phyloP scores from a whole-genome alignment of 2,113 vertebrate species.

The Nipponia nippon region DNA sequence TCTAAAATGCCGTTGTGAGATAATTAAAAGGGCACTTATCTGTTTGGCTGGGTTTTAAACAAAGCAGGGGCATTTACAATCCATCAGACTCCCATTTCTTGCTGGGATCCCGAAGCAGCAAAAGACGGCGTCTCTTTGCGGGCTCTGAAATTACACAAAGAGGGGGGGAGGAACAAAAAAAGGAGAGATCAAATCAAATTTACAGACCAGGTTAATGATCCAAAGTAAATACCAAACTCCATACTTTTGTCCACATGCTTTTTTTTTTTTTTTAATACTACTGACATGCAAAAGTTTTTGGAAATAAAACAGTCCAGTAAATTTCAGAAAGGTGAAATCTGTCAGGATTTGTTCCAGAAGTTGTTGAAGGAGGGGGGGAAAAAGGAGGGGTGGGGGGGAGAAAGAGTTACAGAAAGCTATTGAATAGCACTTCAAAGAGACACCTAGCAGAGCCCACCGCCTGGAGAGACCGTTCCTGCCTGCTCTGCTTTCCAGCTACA shows the following conservation, averaged over 20 bases:
- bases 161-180: not conserved
- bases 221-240: slow-evolving; percentile 52
- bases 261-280: not conserved
- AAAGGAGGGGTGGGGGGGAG: fast-evolving
- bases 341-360: not conserved
- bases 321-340: not conserved
- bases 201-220: slow-evolving; percentile 51
- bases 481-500: slow-evolving; percentile 10
- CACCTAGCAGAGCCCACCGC: not conserved
- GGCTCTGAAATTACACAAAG: slow-evolving; percentile 28
- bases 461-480: not conserved
- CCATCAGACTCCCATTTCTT: slow-evolving; percentile 30
- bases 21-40: slow-evolving; percentile 61
- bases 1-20: not conserved
- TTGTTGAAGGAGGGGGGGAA: not conserved
- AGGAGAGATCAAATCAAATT: slow-evolving; percentile 35
- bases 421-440: slow-evolving; percentile 16
- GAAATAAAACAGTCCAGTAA: not conserved
- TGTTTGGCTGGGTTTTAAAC: slow-evolving; percentile 33
- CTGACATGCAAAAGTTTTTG: not conserved
- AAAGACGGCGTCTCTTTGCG: not conserved
- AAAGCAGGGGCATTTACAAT: slow-evolving; percentile 9
- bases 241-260: not conserved
- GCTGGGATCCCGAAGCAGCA: not conserved
- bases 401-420: not conserved